Percentiles rank a stretch among this genome's conserved stretches.
phyloP scores from a whole-genome alignment of 2,113 vertebrate genomes.

The Syngnathoides biaculeatus region DNA sequence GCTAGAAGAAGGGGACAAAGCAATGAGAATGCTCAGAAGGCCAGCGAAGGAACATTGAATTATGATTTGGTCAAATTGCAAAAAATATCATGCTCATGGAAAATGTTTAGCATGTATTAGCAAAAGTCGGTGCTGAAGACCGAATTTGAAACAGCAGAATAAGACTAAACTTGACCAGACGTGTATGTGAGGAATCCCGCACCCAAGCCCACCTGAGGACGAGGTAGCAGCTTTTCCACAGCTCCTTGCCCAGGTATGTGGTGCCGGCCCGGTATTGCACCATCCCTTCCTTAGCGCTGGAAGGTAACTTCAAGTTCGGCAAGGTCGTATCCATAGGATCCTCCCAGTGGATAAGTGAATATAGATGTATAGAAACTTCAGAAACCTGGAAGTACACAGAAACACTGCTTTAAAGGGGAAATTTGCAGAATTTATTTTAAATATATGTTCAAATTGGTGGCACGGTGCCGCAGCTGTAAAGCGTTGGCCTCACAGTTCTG shows the following conservation, averaged over 20 bases:
- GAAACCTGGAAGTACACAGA: slow-evolving; percentile 70
- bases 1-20: slow-evolving; percentile 58
- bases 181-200: too few relatives aligned
- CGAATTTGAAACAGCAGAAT: too few relatives aligned
- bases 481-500: too few relatives aligned
- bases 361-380: slow-evolving; percentile 80
- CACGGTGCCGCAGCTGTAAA: too few relatives aligned
- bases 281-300: slow-evolving; percentile 83
- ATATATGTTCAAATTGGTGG: too few relatives aligned
- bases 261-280: slow-evolving; percentile 84
- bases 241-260: slow-evolving; percentile 91
- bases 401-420: background rate
- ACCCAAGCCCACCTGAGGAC: slow-evolving; percentile 82
- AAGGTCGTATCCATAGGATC: slow-evolving; percentile 83
- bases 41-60: background rate
- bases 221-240: slow-evolving; percentile 92
- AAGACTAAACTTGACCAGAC: background rate
- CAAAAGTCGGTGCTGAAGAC: too few relatives aligned
- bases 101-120: background rate
- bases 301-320: slow-evolving; percentile 35
- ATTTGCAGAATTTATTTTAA: too few relatives aligned
- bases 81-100: background rate
- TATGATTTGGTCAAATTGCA: background rate
- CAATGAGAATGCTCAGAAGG: background rate
- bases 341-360: slow-evolving; percentile 94